A percentile compares a stretch with the other conserved stretches of the same genome.
phyloP scores from a whole-genome alignment of 2,888 invertebrate genomes.

The Lasioglossum oenotherae region DNA sequence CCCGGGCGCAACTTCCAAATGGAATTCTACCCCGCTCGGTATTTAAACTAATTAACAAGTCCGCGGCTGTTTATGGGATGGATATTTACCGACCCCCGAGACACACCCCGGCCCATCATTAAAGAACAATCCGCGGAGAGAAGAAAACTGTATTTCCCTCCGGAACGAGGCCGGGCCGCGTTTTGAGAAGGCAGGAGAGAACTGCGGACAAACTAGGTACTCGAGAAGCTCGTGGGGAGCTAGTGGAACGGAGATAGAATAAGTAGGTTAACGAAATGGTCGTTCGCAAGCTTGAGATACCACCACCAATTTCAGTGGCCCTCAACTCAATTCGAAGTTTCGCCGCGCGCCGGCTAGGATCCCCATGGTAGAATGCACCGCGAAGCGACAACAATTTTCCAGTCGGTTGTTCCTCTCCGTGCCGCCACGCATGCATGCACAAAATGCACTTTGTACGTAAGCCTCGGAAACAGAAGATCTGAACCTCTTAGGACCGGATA shows the following conservation, averaged over 20 bases:
- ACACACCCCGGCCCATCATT: slow-evolving; percentile 17
- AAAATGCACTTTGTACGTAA: slow-evolving; percentile 67
- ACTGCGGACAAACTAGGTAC: slow-evolving; percentile 61
- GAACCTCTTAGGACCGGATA: slow-evolving; percentile 37
- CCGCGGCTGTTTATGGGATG: slow-evolving; percentile 30
- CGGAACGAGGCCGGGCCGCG: slow-evolving; percentile 26
- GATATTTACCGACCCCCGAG: slow-evolving; percentile 16
- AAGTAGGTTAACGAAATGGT: slow-evolving; percentile 76
- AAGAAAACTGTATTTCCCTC: slow-evolving; percentile 40
- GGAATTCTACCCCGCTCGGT: slow-evolving; percentile 24
- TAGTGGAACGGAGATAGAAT: slow-evolving; percentile 63
- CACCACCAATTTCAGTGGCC: slow-evolving; percentile 71
- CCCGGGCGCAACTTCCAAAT: slow-evolving; percentile 25
- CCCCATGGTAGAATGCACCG: slow-evolving; percentile 50
- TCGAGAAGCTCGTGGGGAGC: slow-evolving; percentile 19
- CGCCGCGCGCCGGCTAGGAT: slow-evolving; percentile 20
- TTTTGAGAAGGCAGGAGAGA: slow-evolving; percentile 50
- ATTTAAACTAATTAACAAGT: slow-evolving; percentile 39
- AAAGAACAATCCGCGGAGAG: slow-evolving; percentile 51
- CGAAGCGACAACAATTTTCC: slow-evolving; percentile 72
- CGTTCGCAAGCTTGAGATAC: slow-evolving; percentile 72
- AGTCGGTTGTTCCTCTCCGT: slow-evolving; percentile 67
- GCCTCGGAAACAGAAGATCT: slow-evolving; percentile 66
- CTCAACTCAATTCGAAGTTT: slow-evolving; percentile 71
- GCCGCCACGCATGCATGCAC: slow-evolving; percentile 64